Conservation (phyloP, 1,140 invertebrate species). For the Heliothis virescens region DNA sequence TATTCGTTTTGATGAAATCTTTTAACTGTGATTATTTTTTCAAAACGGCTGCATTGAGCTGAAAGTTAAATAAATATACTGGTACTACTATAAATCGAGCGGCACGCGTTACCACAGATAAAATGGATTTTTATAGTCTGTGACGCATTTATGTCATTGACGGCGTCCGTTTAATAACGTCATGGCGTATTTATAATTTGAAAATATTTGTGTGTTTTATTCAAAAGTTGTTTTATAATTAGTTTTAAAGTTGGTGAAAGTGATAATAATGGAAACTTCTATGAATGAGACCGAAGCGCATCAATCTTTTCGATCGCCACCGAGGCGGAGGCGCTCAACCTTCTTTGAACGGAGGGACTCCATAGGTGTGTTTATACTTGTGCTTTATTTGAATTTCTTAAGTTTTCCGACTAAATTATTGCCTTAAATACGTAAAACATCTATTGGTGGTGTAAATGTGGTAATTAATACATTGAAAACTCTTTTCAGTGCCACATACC, state of each 20-base stretch:
- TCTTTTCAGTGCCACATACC: conserved; percentile 66
- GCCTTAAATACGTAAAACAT: neutral
- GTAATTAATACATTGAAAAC: conserved; percentile 18
- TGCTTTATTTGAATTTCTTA: conserved; percentile 22
- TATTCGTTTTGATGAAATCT: no score
- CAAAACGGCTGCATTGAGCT: no score
- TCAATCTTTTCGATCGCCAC: conserved; percentile 71
- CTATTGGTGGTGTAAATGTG: neutral
- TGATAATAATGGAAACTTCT: conserved; percentile 70
- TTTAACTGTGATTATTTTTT: no score
- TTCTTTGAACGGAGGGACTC: conserved; percentile 79
- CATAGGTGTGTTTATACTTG: conserved; percentile 60
- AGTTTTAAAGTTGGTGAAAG: conserved; percentile 24
- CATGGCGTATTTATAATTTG: conserved; percentile 51
- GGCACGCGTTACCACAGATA: no score
- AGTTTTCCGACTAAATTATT: neutral
- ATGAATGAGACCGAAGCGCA: conserved; percentile 65
- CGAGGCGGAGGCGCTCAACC: conserved; percentile 75
- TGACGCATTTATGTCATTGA: neutral
- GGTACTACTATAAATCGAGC: no score
- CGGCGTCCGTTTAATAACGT: conserved; percentile 63
- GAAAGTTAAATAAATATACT: no score
- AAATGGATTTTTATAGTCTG: neutral
- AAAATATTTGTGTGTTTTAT: conserved; percentile 48
- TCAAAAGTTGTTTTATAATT: neutral